Evolutionary conservation across 2,888 invertebrate species (phyloP), one percentile per base, ranked within the genome.

Genomic region (Theretra japonica): DNA sequence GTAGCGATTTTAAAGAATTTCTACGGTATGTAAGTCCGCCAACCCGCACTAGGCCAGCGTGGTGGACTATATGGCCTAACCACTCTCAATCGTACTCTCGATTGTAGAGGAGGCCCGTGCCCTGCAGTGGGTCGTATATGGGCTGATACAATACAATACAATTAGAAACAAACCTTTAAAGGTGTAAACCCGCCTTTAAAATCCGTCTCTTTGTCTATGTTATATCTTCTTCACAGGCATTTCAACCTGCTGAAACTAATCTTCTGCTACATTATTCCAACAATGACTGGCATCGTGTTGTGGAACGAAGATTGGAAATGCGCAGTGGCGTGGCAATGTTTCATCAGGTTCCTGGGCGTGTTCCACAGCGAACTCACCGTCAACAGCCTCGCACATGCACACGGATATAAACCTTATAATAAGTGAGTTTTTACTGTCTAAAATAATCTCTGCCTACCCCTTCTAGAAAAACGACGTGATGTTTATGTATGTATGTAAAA

Each of bases 291-390:
- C 0, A 95, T 96, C 3, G 95, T 95, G 75, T 90, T 95, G 60
- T 98, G 97, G 97, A 95, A 95, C 56, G 98, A 98, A 84, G 90
- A 93, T 25, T 96, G 95, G 95, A 88, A 84, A 69, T 95, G 96
- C 78, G 96, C 97, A 2, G 96, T 97, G 77, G 95, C 96, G 72
- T 95, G 97, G 79, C 96, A 97, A 75, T 96, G 96, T 73, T 95
- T 97, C 76, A 92, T 98, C 60, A 96, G 98, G 59, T 98, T 97
- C 87, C 95, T 96, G 15, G 91, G 96, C 77, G 96, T 96, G 72
- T 95, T 99, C 79, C 97, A 99, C 87, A 96, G 96, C 82, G 98
- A 98, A 58, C 98, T 98, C 95, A 95, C 97, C 4, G 98, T 98
- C 30, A 98, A 98, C 86, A 97, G 97, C 75, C 96, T 97, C 0